Percentiles rank a stretch among this genome's conserved stretches.
Conservation (phyloP, 1,140 invertebrate species). For the Caenorhabditis inopinata region DNA sequence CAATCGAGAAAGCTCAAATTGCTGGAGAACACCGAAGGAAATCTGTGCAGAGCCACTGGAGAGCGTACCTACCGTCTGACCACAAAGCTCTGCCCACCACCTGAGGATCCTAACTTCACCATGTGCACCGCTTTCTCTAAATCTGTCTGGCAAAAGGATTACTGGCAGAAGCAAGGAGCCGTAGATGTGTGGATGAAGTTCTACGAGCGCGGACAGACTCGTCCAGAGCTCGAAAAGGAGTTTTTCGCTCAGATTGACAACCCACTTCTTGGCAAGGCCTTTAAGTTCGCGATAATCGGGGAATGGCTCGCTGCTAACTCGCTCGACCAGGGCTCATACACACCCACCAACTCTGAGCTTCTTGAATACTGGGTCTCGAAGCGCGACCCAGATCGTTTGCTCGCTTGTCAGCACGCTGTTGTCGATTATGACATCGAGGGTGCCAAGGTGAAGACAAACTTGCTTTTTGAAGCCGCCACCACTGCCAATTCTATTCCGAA, state of each 20-base stretch:
- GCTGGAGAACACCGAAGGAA: slow-evolving; percentile 65
- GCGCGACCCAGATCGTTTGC: slow-evolving; percentile 60
- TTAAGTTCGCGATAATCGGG: slow-evolving; percentile 65
- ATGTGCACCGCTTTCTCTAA: slow-evolving; percentile 64
- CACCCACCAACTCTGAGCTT: slow-evolving; percentile 64
- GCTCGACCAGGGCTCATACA: slow-evolving; percentile 64
- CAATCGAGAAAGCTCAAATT: slow-evolving; percentile 60
- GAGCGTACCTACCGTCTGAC: slow-evolving; percentile 60
- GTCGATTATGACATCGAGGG: slow-evolving; percentile 66
- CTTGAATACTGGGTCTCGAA: slow-evolving; percentile 66
- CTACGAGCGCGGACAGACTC: slow-evolving; percentile 60
- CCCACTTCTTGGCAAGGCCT: slow-evolving; percentile 64
- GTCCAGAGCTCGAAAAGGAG: slow-evolving; percentile 63
- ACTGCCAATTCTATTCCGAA: slow-evolving; percentile 65
- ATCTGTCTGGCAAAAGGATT: slow-evolving; percentile 66
- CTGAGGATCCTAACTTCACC: slow-evolving; percentile 65
- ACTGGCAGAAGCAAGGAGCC: slow-evolving; percentile 66
- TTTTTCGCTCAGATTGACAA: slow-evolving; percentile 66
- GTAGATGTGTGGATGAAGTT: slow-evolving; percentile 66
- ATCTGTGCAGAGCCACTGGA: slow-evolving; percentile 63
- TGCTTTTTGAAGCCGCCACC: slow-evolving; percentile 65
- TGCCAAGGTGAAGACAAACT: slow-evolving; percentile 65
- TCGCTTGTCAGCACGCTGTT: slow-evolving; percentile 64
- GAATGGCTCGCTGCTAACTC: slow-evolving; percentile 65
- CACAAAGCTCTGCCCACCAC: slow-evolving; percentile 55